Base-by-base conservation (phyloP, 2,888 invertebrate species). In the Napeogenes inachia region DNA sequence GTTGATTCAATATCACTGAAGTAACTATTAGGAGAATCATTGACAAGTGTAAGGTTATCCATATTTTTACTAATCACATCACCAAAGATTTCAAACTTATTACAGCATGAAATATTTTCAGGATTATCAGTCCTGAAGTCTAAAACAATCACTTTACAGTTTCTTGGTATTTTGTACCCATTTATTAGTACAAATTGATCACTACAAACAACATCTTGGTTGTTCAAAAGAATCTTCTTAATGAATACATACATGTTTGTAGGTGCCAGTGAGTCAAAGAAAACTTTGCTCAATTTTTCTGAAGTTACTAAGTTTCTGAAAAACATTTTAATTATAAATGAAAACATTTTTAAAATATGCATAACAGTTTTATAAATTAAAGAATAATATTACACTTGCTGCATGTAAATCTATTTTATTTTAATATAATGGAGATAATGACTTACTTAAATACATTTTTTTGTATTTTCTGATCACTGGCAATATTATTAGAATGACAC, bases 211-310 rank as follows among this genome's bases (percentile, higher is more conserved):
- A 83, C 69, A 54, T 71, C 72, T 61, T 77, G 75, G 30, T 71
- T 75, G 56, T 71, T 73, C 0, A 61, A 59, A 13, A 71, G 64
- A 60, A 76, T 82, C 71, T 89, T 91, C 70, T 85, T 89, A 8
- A 92, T 71, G 63, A 91, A 86, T n/a, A 92, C 78, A 75, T 85
- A 89, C 77, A 91, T 81, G 67, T 91, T 92, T 32, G 91, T 92
- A 45, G 89, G 88, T 33, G 85, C 70, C 13, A 91, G 65, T 2
- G 80, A 73, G n/a, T 79, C 79, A 68, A 81, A 87, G 68, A 92
- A 84, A 13, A 87, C 74, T 73, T 85, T 71, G 61, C 82, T 81
- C 60, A 92, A 73, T 64, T 82, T 78, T 56, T 91, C 84, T 59
- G 89, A 89, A 68, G 91, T 89, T 54, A 87, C 87, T 63, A 92